Conservation (phyloP, 2,888 invertebrate genomes). For the Epicampocera succincta region DNA sequence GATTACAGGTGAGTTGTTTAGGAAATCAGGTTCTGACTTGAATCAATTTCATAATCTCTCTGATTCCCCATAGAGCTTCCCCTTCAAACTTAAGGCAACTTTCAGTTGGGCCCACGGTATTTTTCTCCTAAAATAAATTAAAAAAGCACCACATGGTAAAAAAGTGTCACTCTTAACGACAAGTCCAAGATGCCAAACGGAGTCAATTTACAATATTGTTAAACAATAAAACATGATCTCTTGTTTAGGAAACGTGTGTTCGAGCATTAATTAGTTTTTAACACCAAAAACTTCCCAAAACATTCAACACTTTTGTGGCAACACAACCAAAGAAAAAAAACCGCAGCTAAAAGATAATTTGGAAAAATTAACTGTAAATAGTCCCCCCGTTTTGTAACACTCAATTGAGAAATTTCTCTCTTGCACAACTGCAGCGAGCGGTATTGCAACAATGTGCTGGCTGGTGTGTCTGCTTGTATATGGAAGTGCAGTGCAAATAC, state of each 20-base stretch:
- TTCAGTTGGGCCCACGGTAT: background rate
- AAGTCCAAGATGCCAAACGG: slow-evolving; percentile 42
- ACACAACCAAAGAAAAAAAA: slow-evolving; percentile 14
- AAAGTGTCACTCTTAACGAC: slow-evolving; percentile 14
- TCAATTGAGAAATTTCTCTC: slow-evolving; percentile 36
- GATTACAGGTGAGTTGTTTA: too few species aligned
- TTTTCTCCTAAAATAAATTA: background rate
- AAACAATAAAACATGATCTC: slow-evolving; percentile 23
- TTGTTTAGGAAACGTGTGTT: slow-evolving; percentile 28
- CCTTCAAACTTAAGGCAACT: background rate
- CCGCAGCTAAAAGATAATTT: background rate
- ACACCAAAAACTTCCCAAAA: slow-evolving; percentile 46
- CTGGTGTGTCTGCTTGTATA: background rate
- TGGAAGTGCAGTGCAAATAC: slow-evolving; percentile 32
- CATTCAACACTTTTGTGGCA: slow-evolving; percentile 7
- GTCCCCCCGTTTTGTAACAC: slow-evolving; percentile 39
- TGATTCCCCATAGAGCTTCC: too few species aligned
- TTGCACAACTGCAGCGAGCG: slow-evolving; percentile 1
- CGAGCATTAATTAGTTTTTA: slow-evolving; percentile 58
- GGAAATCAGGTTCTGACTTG: too few species aligned
- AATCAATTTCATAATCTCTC: too few species aligned
- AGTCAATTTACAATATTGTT: slow-evolving; percentile 29
- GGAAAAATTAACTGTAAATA: slow-evolving; percentile 37
- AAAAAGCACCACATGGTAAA: slow-evolving; percentile 2
- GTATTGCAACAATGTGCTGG: background rate